These are phyloP conservation scores for Papilio xuthus DNA, from an alignment of 1,140 invertebrate species.

Conservation along the genomic window DNA sequence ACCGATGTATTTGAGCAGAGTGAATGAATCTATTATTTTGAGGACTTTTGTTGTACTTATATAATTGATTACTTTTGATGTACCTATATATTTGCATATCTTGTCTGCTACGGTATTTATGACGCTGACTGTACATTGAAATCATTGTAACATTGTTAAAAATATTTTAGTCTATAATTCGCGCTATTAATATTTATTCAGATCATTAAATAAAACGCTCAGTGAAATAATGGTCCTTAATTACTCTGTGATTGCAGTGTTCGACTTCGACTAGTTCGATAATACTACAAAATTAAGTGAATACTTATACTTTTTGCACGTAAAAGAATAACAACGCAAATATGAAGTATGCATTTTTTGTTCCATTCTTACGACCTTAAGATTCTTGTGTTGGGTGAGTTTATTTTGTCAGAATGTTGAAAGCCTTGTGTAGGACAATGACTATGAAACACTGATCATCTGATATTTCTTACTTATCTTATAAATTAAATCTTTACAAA, in stretches of 20 bases:
- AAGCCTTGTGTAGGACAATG: constrained; percentile 12
- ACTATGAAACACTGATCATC: neutral
- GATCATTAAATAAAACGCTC: neutral
- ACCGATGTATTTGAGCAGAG: no score
- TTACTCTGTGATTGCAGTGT: neutral
- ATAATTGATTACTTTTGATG: no score
- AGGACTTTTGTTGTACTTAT: no score
- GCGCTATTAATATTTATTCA: neutral
- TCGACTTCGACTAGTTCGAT: constrained; percentile 11
- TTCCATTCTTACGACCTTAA: neutral
- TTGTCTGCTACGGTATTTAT: no score
- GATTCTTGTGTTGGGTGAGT: constrained; percentile 9
- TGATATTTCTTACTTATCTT: neutral
- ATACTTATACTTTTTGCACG: neutral
- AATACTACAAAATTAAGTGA: neutral
- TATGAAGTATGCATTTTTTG: neutral
- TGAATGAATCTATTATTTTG: no score
- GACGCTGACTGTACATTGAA: no score
- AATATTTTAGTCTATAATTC: neutral
- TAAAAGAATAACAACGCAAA: constrained; percentile 5
- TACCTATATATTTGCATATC: no score
- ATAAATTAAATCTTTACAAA: neutral
- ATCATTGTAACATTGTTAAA: neutral
- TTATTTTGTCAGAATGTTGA: constrained; percentile 12
- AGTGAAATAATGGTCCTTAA: neutral